A percentile compares a stretch with the other conserved stretches of the same genome.
Conservation (phyloP, 2,113 vertebrate species). For the Thomomys bottae region DNA sequence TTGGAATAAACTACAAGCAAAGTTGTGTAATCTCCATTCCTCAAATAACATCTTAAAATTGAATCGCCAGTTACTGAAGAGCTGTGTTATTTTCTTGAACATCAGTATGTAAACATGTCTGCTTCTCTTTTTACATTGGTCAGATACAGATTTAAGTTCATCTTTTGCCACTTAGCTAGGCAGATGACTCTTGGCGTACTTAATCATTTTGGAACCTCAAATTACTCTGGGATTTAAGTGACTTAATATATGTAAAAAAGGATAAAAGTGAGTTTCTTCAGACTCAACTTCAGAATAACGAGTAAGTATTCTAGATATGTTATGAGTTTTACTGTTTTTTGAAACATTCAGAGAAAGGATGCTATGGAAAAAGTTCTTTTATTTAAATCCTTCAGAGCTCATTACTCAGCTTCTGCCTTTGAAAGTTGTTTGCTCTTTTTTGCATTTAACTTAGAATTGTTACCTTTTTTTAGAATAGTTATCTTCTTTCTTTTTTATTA, state of each 20-base stretch:
- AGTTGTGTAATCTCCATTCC: constrained; percentile 67
- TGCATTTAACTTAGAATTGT: constrained; percentile 68
- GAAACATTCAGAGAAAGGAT: neutral
- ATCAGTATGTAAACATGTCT: constrained; percentile 41
- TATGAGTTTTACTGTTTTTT: neutral
- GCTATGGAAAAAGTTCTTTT: neutral
- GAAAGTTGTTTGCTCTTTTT: constrained; percentile 44
- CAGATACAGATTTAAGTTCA: neutral
- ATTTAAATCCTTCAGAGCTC: constrained; percentile 50
- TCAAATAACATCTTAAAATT: constrained; percentile 70
- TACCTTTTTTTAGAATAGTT: too few species aligned
- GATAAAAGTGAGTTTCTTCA: neutral
- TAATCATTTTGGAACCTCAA: neutral
- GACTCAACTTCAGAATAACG: constrained; percentile 19
- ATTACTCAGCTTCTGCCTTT: constrained; percentile 60
- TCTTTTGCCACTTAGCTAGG: neutral
- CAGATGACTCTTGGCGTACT: neutral
- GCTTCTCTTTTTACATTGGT: neutral
- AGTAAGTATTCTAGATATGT: neutral
- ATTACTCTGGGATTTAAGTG: neutral
- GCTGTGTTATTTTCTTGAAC: constrained; percentile 46
- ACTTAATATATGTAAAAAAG: constrained; percentile 19
- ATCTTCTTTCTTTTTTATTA: neutral
- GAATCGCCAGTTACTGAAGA: constrained; percentile 45
- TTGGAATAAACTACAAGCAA: constrained; percentile 64